Evolutionary conservation across 2,888 invertebrate species (phyloP).

Genomic region (Cephus spinipes): DNA sequence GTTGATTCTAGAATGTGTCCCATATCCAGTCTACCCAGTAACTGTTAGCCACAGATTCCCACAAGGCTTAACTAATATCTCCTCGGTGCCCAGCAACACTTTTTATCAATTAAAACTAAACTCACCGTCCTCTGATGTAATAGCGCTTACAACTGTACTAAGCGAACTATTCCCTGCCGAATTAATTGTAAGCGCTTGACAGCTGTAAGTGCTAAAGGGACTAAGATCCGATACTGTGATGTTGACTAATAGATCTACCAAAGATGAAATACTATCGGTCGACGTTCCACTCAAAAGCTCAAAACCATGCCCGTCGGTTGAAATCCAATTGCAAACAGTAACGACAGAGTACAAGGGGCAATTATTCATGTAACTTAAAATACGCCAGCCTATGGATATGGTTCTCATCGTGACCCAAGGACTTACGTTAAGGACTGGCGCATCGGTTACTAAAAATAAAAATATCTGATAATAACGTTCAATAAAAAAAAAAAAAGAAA

Average conservation of each 20-base stretch:
- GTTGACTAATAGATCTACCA: constrained; percentile 20
- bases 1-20: not conserved
- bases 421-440: constrained; percentile 26
- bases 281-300: constrained; percentile 20
- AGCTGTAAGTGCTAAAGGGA: constrained; percentile 52
- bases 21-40: not conserved
- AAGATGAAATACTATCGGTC: constrained; percentile 14
- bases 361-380: constrained; percentile 38
- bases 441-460: constrained; percentile 34
- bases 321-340: constrained; percentile 38
- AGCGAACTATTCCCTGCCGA: constrained; percentile 39
- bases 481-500: not conserved
- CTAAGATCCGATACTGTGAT: constrained; percentile 40
- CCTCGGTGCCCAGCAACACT: not conserved
- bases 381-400: constrained; percentile 43
- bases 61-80: not conserved
- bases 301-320: constrained; percentile 44
- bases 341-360: constrained; percentile 39
- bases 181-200: constrained; percentile 40
- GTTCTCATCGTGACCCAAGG: constrained; percentile 20
- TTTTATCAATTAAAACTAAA: not conserved
- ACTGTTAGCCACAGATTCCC: not conserved
- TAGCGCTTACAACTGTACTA: constrained; percentile 32
- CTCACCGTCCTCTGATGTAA: constrained; percentile 50
- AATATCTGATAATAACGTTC: not conserved